Base-by-base conservation (phyloP, 2,113 vertebrate species). In the Anhinga anhinga region DNA sequence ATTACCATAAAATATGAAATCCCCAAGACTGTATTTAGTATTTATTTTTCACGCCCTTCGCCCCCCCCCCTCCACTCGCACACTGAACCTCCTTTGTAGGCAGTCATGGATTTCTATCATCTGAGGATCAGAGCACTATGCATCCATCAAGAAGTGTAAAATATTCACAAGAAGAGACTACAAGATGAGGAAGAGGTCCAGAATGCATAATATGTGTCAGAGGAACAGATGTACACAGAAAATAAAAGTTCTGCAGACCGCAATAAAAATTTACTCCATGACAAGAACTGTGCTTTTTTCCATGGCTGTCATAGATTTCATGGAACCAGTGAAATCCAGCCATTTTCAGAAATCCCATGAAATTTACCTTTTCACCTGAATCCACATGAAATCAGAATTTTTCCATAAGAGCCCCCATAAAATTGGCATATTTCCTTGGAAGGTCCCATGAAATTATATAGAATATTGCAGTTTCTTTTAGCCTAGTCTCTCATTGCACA, bases 361-460 rank as follows among this genome's bases (percentile, higher is more conserved):
- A 98, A 98, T 98, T 94, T 96, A 97, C 89, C 95, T 98, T 98
- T 97, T 97, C 94, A 98, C 93, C 95, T 85, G 71, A 98, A 97
- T 97, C 95, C 96, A 98, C 86, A 96, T 96, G 93, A 98, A 98
- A 98, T 98, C 86, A 96, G 94, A 93, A 96, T 98, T 98, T 96
- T 98, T 96, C 87, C 63, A 69, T 93, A 95, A 61, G 73, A 97
- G 82, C 71, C 79, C 40, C 91, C 97, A 97, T 97, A 98, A 98
- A 98, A 98, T 97, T 91, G 90, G 86, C 86, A 83, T 84, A 97
- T 97, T 98, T 96, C 97, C 92, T 97, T 95, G 96, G 95, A 96
- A 97, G 92, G 95, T 76, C 93, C 94, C 96, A 95, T 98, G 98
- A 98, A 98, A 98, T 98, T 79, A 97, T 86, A 96, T 42, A 97